Evolutionary conservation across 2,888 invertebrate genomes (phyloP).

Genomic region (Plemyria rubiginata): DNA sequence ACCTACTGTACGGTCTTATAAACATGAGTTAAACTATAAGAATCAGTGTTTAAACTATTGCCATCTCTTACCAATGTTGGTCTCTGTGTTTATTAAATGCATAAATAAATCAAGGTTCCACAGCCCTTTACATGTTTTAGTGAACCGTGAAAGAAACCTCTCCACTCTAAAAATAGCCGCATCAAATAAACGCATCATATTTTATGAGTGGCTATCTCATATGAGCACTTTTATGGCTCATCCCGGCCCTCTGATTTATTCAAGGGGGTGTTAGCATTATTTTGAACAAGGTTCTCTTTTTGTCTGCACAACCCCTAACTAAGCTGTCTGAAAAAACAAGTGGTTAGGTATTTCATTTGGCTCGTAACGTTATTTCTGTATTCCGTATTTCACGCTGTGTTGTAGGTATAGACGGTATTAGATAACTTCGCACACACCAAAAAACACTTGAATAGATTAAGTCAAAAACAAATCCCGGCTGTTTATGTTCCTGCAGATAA

Average conservation of each 20-base stretch:
- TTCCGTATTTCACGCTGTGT: background rate
- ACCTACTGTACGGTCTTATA: too few species aligned
- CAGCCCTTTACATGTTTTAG: background rate
- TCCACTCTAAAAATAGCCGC: background rate
- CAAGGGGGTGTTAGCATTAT: slow-evolving; percentile 21
- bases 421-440: too few species aligned
- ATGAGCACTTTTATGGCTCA: slow-evolving; percentile 5
- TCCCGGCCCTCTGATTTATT: slow-evolving; percentile 30
- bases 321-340: background rate
- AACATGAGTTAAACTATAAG: too few species aligned
- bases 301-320: background rate
- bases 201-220: slow-evolving; percentile 17
- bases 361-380: background rate
- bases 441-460: too few species aligned
- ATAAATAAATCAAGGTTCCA: background rate
- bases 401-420: too few species aligned
- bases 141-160: background rate
- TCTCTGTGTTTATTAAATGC: background rate
- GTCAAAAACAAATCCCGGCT: too few species aligned
- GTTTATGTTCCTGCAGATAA: too few species aligned
- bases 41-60: too few species aligned
- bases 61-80: too few species aligned
- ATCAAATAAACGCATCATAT: slow-evolving; percentile 18
- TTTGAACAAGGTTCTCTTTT: slow-evolving; percentile 7
- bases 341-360: background rate